A percentile compares a stretch with the other conserved stretches of the same genome.
Conservation (phyloP, 1,140 invertebrate genomes). For the Cylas formicarius region DNA sequence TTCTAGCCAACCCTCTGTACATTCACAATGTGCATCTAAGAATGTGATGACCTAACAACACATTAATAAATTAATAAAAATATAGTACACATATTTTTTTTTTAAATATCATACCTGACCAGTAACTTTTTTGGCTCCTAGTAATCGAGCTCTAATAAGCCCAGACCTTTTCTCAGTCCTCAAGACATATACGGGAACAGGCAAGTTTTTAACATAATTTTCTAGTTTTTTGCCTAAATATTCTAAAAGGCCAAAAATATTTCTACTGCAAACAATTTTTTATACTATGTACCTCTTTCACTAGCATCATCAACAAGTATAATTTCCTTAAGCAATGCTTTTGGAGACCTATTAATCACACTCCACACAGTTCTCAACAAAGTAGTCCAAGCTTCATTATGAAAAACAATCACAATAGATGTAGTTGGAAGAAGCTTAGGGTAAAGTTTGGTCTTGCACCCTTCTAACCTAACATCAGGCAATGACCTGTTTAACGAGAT, state of each 20-base stretch:
- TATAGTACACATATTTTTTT: background rate
- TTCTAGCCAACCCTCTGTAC: constrained; percentile 90
- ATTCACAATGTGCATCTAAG: constrained; percentile 94
- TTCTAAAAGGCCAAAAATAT: constrained; percentile 50
- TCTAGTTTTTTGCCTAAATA: constrained; percentile 84
- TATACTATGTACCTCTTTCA: constrained; percentile 64
- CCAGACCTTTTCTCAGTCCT: constrained; percentile 86
- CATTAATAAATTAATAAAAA: background rate
- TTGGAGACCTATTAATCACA: constrained; percentile 88
- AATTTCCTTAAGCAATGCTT: constrained; percentile 81
- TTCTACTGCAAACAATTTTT: constrained; percentile 15
- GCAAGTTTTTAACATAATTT: constrained; percentile 78
- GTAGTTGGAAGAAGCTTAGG: constrained; percentile 74
- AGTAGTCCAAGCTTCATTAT: constrained; percentile 98
- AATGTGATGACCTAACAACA: constrained; percentile 69
- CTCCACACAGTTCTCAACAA: constrained; percentile 92
- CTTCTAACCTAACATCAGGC: constrained; percentile 85
- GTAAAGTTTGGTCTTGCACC: constrained; percentile 76
- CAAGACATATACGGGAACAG: constrained; percentile 75
- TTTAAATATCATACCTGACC: constrained; percentile 61
- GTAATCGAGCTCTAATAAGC: constrained; percentile 82
- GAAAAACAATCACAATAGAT: constrained; percentile 94
- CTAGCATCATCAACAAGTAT: constrained; percentile 95
- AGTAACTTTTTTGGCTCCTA: constrained; percentile 85
- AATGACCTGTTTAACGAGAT: constrained; percentile 94